Percentiles rank a stretch among this genome's conserved stretches.
Evolutionary conservation across 1,140 invertebrate genomes (phyloP).

Genomic region (Heliconius hermathena): DNA sequence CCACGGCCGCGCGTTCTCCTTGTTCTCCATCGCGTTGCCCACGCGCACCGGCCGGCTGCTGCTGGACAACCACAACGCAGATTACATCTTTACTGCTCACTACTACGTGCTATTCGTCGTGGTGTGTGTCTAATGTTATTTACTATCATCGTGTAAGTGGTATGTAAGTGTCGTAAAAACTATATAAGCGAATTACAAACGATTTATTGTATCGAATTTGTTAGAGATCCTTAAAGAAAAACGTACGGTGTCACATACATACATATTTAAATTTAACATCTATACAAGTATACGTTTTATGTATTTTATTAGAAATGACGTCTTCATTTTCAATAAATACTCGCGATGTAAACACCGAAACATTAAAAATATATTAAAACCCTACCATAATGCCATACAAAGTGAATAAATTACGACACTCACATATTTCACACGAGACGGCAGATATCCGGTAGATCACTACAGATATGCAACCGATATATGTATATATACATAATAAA

Average conservation of each 20-base stretch:
- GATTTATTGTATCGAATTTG: conserved; percentile 17
- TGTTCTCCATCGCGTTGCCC: conserved; percentile 90
- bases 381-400: neutral
- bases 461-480: conserved; percentile 17
- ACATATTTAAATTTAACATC: neutral
- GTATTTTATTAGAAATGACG: neutral
- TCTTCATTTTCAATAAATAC: neutral
- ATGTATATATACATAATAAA: neutral
- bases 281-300: no score
- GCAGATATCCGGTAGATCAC: conserved; percentile 8
- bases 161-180: neutral
- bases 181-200: neutral
- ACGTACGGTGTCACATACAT: conserved; percentile 24
- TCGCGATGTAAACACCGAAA: neutral
- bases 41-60: conserved; percentile 90
- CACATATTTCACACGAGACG: conserved; percentile 9
- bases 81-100: neutral
- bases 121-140: neutral
- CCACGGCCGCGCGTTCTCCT: conserved; percentile 92
- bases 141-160: neutral
- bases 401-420: neutral
- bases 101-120: neutral
- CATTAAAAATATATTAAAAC: neutral
- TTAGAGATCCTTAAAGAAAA: conserved; percentile 19
- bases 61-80: conserved; percentile 35